Conservation (phyloP, 2,113 vertebrate species). For the Promerops cafer region DNA sequence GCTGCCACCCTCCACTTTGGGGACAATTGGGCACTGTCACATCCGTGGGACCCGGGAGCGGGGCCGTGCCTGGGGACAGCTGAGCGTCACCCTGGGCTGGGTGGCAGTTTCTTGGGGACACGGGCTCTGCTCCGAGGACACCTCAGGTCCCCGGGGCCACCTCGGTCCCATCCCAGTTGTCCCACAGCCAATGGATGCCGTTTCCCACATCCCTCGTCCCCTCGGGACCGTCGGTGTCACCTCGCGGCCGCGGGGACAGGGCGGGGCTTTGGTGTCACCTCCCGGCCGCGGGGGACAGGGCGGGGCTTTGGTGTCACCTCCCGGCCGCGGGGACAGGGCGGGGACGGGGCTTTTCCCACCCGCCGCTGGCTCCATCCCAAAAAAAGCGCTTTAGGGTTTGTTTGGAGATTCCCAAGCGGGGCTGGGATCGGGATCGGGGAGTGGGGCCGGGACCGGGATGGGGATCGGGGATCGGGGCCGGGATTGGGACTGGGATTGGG, state of each 20-base stretch:
- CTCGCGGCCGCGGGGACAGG: not conserved
- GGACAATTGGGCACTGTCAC: rapidly evolving
- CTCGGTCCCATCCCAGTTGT: not conserved
- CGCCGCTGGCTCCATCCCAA: not conserved
- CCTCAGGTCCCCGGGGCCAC: not conserved
- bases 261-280: not conserved
- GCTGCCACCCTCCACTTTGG: not conserved
- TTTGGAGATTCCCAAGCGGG: not conserved
- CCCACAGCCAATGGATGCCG: not conserved
- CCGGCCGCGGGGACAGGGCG: not conserved
- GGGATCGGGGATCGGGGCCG: rapidly evolving
- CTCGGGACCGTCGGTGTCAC: not conserved
- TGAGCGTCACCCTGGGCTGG: not conserved
- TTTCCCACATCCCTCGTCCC: not conserved
- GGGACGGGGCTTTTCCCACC: not conserved
- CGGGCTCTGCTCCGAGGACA: not conserved
- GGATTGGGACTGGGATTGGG: too few species aligned
- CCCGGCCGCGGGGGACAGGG: not conserved
- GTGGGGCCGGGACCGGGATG: rapidly evolving
- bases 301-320: not conserved
- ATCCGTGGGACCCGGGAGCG: not conserved
- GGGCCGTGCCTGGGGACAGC: not conserved
- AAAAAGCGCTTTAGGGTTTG: not conserved
- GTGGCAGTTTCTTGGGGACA: not conserved
- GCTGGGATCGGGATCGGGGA: rapidly evolving